Base-by-base conservation (phyloP, 1,140 invertebrate species). In the Lordiphosa mommai region DNA sequence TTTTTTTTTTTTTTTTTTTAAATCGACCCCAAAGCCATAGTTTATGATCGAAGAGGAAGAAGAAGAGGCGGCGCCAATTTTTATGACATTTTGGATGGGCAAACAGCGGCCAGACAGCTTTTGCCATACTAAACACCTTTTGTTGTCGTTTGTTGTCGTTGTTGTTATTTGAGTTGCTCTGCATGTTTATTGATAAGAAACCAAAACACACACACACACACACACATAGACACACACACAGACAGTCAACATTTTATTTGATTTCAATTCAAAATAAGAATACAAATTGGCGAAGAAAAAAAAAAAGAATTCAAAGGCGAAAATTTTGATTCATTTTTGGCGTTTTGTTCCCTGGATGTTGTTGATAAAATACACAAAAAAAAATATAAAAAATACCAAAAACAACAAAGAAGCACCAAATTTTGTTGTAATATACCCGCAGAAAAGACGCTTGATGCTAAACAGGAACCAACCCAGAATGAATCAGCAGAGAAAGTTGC, bases 281-380 rank as follows among this genome's bases (percentile, higher is more conserved):
- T 20, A 33, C n/a, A 58, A 47, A 46, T 27, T 27, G 23, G 23
- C 23, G 27, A n/a, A 27, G 32, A 59, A 50, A 59, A 48, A 44
- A 32, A 34, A 49, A 63, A 52, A 36, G 40, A 23, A 57, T n/a
- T n/a, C 29, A 14, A 27, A 55, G 27, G 38, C 4, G 37, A 36
- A 74, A 71, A 53, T 84, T 84, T 85, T 69, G 72, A 70, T 77
- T 77, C 20, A 82, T 82, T 82, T 82, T 82, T 82, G 77, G 77
- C 77, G 77, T 82, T 82, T 84, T 82, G 77, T 84, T 85, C 68
- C 67, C 61, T 82, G 77, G 77, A 84, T 84, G 68, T 84, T 82
- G 77, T 82, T 82, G 60, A 7, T 27, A 1, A 68, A 56, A 57
- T 63, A 53, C n/a, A 47, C 10, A 46, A 10, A 40, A 41, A 27